Conservation (phyloP, 1,140 invertebrate genomes). For the Monochamus saltuarius region DNA sequence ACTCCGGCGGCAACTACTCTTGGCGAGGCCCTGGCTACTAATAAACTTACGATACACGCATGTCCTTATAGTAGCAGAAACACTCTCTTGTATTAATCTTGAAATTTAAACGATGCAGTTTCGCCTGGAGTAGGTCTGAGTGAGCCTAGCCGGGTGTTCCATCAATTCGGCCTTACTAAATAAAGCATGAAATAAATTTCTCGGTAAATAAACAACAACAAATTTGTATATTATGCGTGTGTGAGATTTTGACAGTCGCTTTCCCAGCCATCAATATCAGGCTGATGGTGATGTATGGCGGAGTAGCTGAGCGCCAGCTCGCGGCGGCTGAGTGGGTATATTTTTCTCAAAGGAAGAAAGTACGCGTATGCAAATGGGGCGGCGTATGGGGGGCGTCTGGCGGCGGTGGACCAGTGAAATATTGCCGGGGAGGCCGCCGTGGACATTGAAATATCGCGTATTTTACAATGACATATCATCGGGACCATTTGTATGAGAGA, state of each 20-base stretch:
- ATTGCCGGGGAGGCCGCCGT: slow-evolving; percentile 43
- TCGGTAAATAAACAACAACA: slow-evolving; percentile 41
- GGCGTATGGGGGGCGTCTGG: slow-evolving; percentile 42
- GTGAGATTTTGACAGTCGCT: slow-evolving; percentile 47
- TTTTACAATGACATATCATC: slow-evolving; percentile 51
- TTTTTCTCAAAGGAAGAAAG: slow-evolving; percentile 47
- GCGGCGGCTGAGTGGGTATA: slow-evolving; percentile 47
- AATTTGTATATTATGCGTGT: slow-evolving; percentile 45
- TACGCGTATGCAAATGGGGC: slow-evolving; percentile 46
- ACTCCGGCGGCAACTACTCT: too few species aligned
- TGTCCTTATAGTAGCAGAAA: too few species aligned
- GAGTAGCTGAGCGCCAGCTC: slow-evolving; percentile 32
- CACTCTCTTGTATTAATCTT: too few species aligned
- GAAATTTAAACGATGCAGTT: too few species aligned
- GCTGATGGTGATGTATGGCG: slow-evolving; percentile 37
- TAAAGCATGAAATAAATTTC: slow-evolving; percentile 14
- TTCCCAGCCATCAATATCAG: slow-evolving; percentile 47
- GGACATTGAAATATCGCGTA: slow-evolving; percentile 50
- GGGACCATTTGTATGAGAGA: slow-evolving; percentile 46
- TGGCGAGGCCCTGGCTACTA: too few species aligned
- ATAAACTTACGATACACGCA: too few species aligned
- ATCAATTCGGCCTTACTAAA: neutral
- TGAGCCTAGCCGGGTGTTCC: too few species aligned
- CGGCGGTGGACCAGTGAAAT: slow-evolving; percentile 51
- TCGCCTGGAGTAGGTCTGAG: too few species aligned